Evolutionary conservation across 2,888 invertebrate species (phyloP), one percentile per base, ranked within the genome.

Genomic region (Nowickia ferox): DNA sequence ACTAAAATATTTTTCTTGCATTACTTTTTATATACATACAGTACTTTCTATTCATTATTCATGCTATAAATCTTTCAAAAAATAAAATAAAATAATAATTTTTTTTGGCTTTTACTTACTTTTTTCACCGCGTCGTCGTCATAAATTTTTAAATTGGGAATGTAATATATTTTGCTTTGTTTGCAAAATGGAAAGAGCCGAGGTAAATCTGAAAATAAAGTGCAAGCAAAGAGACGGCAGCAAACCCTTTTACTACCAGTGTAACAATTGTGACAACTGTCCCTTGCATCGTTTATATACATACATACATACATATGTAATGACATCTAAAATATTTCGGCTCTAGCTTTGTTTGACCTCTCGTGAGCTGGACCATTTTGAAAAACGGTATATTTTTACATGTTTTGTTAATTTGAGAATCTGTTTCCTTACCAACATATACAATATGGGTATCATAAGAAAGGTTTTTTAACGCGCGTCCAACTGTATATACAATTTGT

Each of bases 141-240:
- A 82, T 82, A 79, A 75, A 82, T 78, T 78, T 77, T 57, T 59
- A 65, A 79, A 84, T 71, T 71, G 53, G 65, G 38, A 84, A 76
- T 80, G 76, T 40, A 57, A 76, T 71, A 65, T 63, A 40, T n/a
- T 17, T 40, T 59, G n/a, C 19, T 53, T 46, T 46, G 9, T 55
- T 63, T 42, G n/a, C 15, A 59, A 63, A 42, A 40, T 42, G 42
- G 19, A 38, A 68, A 44, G 30, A 53, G 46, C 4, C 4, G 22
- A 40, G 44, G 10, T 55, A 69, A 69, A 44, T 55, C 15, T 69
- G 10, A 48, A 30, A 46, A 46, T 22, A 55, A 42, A 22, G 44
- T 55, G 44, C 22, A 40, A 9, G 51, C 8, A 42, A 22, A 2
- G 30, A 48, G 48, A 66, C 46, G 30, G 15, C n/a, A n/a, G 10